Evolutionary conservation across 2,888 invertebrate genomes (phyloP), one percentile per base, ranked within the genome.

Genomic region (Halocaridina rubra): DNA sequence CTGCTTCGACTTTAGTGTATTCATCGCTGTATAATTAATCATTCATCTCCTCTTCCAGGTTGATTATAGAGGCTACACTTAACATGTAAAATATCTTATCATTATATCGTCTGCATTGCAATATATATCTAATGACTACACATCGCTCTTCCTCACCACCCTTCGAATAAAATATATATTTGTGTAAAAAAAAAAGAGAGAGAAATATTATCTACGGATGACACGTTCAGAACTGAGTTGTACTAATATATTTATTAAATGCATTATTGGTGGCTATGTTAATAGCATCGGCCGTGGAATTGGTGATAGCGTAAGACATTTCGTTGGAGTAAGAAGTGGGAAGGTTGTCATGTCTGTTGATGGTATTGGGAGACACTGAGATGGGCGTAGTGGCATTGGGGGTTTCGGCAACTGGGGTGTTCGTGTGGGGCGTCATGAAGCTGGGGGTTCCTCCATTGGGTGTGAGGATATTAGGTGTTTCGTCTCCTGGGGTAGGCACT

Each of bases 251-350:
- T 29, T 67, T 33, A 16, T 33, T 57, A 13, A 80, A 72, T 33
- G 80, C 72, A 59, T 71, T 71, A 19, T 71, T 80, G 27, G 80
- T 80, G 72, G 80, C 80, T 57, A 80, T 80, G 29, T 24, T 61
- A 39, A 80, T 80, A 59, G 72, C 80, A 59, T 80, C 72, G 4
- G 72, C 8, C 19, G 72, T 33, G 59, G 80, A 39, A 29, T 30
- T 29, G 80, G 80, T 72, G 72, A 80, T 72, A 61, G 80, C 80
- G 59, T 57, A 57, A 24, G 69, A 72, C 32, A 80, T 19, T 59
- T 80, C 72, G 22, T 19, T 57, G 19, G 80, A 59, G 72, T 32
- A 72, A 33, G 80, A 39, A 13, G 80, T 57, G 13, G 71, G 24
- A 3, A 59, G 4, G n/a, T 46, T 4, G 0, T 71, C n/a, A 16